Evolutionary conservation across 1,140 invertebrate genomes (phyloP).

Genomic region (Harlomillsia oculata): DNA sequence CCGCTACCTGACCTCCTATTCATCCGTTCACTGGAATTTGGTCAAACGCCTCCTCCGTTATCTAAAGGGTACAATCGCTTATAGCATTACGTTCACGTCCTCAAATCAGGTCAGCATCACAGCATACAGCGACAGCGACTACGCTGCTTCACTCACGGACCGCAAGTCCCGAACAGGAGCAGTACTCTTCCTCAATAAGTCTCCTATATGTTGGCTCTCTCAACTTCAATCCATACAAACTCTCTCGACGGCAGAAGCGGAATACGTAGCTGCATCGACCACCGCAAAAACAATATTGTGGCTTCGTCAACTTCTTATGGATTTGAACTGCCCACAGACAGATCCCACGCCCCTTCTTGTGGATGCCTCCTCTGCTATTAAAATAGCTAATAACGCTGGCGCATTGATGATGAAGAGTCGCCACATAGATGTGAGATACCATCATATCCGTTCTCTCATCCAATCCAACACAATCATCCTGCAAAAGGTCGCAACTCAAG

Average conservation of each 20-base stretch:
- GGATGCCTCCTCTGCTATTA: slow-evolving; percentile 29
- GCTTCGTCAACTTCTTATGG: slow-evolving; percentile 23
- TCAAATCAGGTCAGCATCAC: too few species aligned
- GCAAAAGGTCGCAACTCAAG: slow-evolving; percentile 1
- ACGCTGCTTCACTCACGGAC: slow-evolving; percentile 24
- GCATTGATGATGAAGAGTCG: slow-evolving; percentile 35
- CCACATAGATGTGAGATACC: slow-evolving; percentile 37
- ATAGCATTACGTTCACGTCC: too few species aligned
- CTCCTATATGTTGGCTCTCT: slow-evolving; percentile 37
- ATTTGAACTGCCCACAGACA: slow-evolving; percentile 25
- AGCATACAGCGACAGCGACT: slow-evolving; percentile 36
- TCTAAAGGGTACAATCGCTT: too few species aligned
- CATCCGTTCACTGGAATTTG: too few species aligned
- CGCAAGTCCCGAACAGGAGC: slow-evolving; percentile 31
- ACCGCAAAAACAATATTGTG: slow-evolving; percentile 39
- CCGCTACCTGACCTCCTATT: neutral
- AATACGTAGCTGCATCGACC: slow-evolving; percentile 38
- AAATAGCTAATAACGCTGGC: slow-evolving; percentile 33
- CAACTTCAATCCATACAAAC: slow-evolving; percentile 34
- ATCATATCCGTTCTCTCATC: slow-evolving; percentile 30
- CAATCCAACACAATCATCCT: slow-evolving; percentile 9
- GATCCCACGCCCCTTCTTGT: slow-evolving; percentile 17
- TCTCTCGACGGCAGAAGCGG: slow-evolving; percentile 37
- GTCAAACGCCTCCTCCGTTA: too few species aligned
- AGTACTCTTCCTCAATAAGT: slow-evolving; percentile 22